A percentile compares a stretch with the other conserved stretches of the same genome.
These are phyloP conservation scores for Hemichromis elongatus DNA, from an alignment of 2,113 vertebrate genomes.

Conservation along the genomic window DNA sequence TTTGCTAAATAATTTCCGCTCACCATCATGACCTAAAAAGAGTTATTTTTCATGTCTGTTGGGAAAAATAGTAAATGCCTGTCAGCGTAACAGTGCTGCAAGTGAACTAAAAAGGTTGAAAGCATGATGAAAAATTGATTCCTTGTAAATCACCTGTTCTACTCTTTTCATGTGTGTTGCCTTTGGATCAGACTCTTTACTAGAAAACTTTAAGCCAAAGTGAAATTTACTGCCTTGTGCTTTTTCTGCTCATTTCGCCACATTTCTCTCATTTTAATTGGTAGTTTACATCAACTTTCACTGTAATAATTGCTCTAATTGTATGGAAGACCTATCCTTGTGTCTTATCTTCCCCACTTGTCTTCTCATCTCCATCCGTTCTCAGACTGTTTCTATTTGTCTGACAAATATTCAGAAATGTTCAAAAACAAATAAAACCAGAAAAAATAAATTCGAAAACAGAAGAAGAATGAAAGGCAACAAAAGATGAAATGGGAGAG, in stretches of 20 bases:
- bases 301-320: neutral
- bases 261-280: neutral
- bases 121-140: neutral
- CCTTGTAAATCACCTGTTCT: neutral
- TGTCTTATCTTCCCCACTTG: neutral
- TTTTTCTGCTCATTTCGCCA: neutral
- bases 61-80: neutral
- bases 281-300: neutral
- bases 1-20: neutral
- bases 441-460: neutral
- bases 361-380: neutral
- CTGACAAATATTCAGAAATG: neutral
- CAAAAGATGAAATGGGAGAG: neutral
- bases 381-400: neutral
- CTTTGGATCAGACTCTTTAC: conserved; percentile 14
- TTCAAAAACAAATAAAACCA: neutral
- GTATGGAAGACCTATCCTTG: neutral
- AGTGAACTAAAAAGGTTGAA: conserved; percentile 1
- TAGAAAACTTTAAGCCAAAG: neutral
- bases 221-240: neutral
- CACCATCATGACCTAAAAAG: accelerated
- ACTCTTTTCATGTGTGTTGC: neutral
- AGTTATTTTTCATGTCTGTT: neutral
- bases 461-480: neutral
- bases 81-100: neutral